Percentiles rank a stretch among this genome's conserved stretches.
These are phyloP conservation scores for Xiphias gladius DNA, from an alignment of 2,113 vertebrate species.

Conservation along the genomic window DNA sequence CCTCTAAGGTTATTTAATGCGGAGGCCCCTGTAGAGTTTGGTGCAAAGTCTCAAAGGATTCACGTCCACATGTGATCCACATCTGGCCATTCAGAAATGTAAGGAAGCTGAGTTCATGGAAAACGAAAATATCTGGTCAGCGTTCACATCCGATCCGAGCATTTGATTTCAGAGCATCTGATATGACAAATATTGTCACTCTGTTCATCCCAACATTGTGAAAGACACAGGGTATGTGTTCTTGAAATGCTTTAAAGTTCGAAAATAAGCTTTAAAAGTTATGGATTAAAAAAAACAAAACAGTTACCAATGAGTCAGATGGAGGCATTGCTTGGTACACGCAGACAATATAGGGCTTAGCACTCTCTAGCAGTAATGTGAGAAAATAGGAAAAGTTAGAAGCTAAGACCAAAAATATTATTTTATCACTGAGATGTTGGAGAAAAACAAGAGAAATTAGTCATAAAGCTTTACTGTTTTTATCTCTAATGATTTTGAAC, in stretches of 20 bases:
- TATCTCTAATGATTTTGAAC: neutral
- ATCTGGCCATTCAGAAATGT: neutral
- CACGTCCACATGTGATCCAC: neutral
- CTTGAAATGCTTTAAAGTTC: neutral
- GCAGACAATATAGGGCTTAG: neutral
- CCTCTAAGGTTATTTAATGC: neutral
- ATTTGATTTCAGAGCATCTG: neutral
- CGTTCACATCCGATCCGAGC: neutral
- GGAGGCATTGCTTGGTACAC: neutral
- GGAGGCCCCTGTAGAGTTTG: neutral
- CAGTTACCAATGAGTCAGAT: too few relatives aligned
- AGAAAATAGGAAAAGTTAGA: neutral
- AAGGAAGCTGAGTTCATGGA: neutral
- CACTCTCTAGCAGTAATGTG: neutral
- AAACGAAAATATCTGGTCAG: neutral
- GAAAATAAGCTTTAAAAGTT: neutral
- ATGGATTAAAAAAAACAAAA: neutral
- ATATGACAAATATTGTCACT: neutral
- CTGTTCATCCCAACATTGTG: neutral
- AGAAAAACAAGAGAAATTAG: neutral
- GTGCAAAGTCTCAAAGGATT: neutral
- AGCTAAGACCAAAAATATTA: neutral
- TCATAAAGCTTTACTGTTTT: neutral
- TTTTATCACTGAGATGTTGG: neutral
- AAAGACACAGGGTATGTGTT: neutral